Percentiles rank a stretch among this genome's conserved stretches.
Evolutionary conservation across 2,113 vertebrate genomes (phyloP).

Genomic region (Epinephelus fuscoguttatus): DNA sequence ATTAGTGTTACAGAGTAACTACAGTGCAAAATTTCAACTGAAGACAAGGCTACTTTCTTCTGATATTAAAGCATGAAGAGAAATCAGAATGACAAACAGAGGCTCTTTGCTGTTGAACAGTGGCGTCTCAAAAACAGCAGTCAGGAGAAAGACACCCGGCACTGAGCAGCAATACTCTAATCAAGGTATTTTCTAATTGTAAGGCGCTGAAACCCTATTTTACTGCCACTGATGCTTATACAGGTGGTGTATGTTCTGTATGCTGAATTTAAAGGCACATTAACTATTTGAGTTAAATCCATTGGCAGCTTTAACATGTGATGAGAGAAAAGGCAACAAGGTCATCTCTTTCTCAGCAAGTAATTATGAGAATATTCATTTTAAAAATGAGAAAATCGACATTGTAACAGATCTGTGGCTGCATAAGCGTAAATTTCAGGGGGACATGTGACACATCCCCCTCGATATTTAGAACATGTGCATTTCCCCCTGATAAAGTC

Average conservation of each 20-base stretch:
- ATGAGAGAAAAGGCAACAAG: not conserved
- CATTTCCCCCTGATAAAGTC: too few relatives aligned
- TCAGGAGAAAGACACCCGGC: not conserved
- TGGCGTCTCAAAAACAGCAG: not conserved
- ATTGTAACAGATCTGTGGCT: not conserved
- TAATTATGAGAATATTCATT: not conserved
- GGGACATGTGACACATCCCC: too few relatives aligned
- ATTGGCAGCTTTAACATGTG: not conserved
- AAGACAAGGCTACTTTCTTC: not conserved
- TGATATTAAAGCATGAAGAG: not conserved
- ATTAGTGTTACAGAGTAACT: slow-evolving; percentile 23
- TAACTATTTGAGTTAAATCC: not conserved
- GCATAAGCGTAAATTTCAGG: too few relatives aligned
- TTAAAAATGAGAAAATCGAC: not conserved
- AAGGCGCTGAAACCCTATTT: not conserved
- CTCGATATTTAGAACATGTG: too few relatives aligned
- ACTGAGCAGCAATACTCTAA: not conserved
- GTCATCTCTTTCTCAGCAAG: not conserved
- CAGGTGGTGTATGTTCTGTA: not conserved
- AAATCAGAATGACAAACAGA: not conserved
- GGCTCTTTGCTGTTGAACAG: slow-evolving; percentile 1
- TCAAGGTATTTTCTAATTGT: not conserved
- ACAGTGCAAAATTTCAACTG: not conserved
- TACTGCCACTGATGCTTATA: not conserved
- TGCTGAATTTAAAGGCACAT: not conserved